These are phyloP conservation scores for Geococcyx californianus DNA, from an alignment of 2,113 vertebrate species.

Conservation along the genomic window DNA sequence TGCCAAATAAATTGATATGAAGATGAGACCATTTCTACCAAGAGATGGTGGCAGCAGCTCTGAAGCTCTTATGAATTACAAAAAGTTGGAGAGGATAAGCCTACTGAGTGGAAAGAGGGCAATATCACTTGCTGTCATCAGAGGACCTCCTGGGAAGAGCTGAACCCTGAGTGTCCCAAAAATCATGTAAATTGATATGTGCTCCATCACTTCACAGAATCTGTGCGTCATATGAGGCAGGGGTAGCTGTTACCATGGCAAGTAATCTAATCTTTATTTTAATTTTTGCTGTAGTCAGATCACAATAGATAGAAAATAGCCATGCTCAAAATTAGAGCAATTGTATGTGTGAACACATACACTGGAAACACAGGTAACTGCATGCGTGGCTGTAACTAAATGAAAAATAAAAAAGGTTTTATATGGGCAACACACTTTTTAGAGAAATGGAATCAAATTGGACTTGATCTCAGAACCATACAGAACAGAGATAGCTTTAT, in stretches of 20 bases:
- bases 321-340: background rate
- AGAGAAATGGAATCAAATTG: background rate
- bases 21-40: background rate
- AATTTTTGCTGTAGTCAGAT: constrained; percentile 52
- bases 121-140: constrained; percentile 37
- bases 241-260: constrained; percentile 31
- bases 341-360: background rate
- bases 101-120: background rate
- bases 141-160: constrained; percentile 44
- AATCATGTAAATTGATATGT: constrained; percentile 56
- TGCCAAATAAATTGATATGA: background rate
- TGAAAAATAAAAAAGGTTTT: background rate
- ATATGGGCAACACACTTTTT: background rate
- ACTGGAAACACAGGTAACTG: background rate
- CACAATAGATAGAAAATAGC: constrained; percentile 29
- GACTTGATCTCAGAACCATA: background rate
- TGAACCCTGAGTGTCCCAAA: constrained; percentile 44
- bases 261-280: constrained; percentile 69
- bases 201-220: constrained; percentile 43
- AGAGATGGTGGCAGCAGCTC: background rate
- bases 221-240: constrained; percentile 52
- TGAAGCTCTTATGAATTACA: background rate
- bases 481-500: background rate
- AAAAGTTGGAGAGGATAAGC: background rate
- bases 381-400: background rate